A percentile compares a stretch with the other conserved stretches of the same genome.
Conservation (phyloP, 2,888 invertebrate species). For the Malachius bipustulatus region DNA sequence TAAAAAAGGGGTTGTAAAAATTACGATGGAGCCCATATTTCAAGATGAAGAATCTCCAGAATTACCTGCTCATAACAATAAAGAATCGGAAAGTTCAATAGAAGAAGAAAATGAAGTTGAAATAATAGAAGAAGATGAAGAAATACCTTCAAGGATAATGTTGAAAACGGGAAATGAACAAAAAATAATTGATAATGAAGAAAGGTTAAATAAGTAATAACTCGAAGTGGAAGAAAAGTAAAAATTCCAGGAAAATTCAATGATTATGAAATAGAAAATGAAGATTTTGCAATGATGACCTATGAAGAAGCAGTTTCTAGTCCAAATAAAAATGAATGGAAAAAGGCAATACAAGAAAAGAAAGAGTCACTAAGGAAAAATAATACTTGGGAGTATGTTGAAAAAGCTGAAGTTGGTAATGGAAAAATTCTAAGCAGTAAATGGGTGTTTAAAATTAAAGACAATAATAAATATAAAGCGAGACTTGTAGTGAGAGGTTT, state of each 20-base stretch:
- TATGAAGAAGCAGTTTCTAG: conserved; percentile 9
- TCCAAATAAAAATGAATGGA: conserved; percentile 11
- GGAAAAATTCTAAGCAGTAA: conserved; percentile 16
- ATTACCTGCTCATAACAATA: no score
- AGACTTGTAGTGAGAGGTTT: conserved; percentile 18
- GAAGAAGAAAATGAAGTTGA: background rate
- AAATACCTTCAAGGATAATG: no score
- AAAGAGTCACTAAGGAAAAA: conserved; percentile 18
- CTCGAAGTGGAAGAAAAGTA: conserved; percentile 1
- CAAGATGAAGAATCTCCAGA: background rate
- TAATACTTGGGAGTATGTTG: conserved; percentile 17
- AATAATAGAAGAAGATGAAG: background rate
- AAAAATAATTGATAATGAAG: no score
- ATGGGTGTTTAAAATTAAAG: conserved; percentile 20
- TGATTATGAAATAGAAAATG: conserved; percentile 1
- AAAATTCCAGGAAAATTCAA: background rate
- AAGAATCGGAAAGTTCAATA: conserved; percentile 3
- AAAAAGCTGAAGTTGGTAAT: conserved; percentile 11
- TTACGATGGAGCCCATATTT: no score
- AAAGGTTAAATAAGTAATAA: background rate
- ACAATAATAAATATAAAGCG: conserved; percentile 18
- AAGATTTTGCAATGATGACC: conserved; percentile 7
- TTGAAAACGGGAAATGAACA: no score
- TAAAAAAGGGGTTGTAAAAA: no score
- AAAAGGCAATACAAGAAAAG: conserved; percentile 17